Conservation (phyloP, 2,113 vertebrate genomes). For the Cavia aperea region DNA sequence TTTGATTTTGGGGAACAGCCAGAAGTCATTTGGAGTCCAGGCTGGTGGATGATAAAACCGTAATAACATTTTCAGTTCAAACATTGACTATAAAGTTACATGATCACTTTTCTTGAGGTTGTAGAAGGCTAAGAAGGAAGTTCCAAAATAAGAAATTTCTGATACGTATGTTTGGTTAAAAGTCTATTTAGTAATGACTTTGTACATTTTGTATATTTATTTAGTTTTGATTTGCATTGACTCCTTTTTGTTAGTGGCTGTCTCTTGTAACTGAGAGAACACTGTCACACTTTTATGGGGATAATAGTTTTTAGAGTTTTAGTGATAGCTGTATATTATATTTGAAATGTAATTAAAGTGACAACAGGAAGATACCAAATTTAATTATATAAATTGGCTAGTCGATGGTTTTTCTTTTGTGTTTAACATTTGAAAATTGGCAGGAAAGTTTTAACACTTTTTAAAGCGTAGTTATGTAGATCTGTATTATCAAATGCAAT, state of each 20-base stretch:
- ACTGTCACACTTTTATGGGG: not conserved
- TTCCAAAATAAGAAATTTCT: slow-evolving; percentile 1
- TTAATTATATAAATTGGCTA: slow-evolving; percentile 55
- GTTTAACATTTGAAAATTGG: slow-evolving; percentile 56
- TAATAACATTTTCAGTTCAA: slow-evolving; percentile 32
- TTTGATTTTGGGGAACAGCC: slow-evolving; percentile 31
- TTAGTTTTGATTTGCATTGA: not conserved
- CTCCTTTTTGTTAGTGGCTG: not conserved
- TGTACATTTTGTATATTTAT: not conserved
- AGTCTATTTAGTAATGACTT: not conserved
- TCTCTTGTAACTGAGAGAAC: not conserved
- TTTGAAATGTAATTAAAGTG: slow-evolving; percentile 53
- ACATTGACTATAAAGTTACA: not conserved
- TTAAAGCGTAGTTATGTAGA: slow-evolving; percentile 2
- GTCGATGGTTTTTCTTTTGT: slow-evolving; percentile 34
- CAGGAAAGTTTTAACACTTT: slow-evolving; percentile 41
- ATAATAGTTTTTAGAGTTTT: slow-evolving; percentile 17
- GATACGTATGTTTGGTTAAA: slow-evolving; percentile 1
- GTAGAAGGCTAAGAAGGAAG: not conserved
- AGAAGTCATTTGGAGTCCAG: slow-evolving; percentile 37
- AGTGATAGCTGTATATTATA: slow-evolving; percentile 13
- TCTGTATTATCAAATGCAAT: slow-evolving; percentile 3
- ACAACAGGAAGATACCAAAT: slow-evolving; percentile 35
- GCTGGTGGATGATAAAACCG: slow-evolving; percentile 11
- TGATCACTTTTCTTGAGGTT: not conserved